phyloP scores from a whole-genome alignment of 1,140 invertebrate species.

The Acyrthosiphon pisum region DNA sequence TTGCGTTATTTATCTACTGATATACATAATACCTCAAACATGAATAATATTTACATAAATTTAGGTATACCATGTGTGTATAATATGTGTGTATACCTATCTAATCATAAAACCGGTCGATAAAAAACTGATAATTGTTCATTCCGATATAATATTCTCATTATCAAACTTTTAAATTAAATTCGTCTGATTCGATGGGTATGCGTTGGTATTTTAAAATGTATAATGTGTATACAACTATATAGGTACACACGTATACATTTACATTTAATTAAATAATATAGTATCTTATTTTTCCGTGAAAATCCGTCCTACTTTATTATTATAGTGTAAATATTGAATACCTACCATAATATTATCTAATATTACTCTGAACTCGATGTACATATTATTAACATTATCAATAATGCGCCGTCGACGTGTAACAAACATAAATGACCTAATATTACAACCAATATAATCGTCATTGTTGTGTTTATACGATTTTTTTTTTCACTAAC shows the following conservation, averaged over 20 bases:
- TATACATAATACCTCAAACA: not conserved
- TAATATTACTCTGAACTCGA: not conserved
- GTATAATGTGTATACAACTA: not conserved
- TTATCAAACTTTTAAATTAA: not conserved
- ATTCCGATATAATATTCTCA: not conserved
- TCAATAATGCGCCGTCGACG: slow-evolving; percentile 1
- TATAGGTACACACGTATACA: not conserved
- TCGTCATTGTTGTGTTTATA: slow-evolving; percentile 25
- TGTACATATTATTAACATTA: slow-evolving; percentile 17
- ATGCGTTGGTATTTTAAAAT: not conserved
- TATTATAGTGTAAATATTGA: slow-evolving; percentile 16
- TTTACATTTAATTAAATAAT: not conserved
- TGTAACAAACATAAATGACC: slow-evolving; percentile 19
- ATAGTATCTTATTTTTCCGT: not conserved
- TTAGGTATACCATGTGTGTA: not conserved
- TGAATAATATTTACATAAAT: slow-evolving; percentile 5
- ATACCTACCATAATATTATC: not conserved
- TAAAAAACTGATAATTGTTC: not conserved
- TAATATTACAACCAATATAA: slow-evolving; percentile 13
- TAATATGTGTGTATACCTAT: not conserved
- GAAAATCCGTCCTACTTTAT: not conserved
- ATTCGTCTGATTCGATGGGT: not conserved
- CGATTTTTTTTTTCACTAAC: not conserved
- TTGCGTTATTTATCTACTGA: not conserved
- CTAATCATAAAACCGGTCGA: slow-evolving; percentile 1